Conservation (phyloP, 2,113 vertebrate species). For the Rutilus rutilus region DNA sequence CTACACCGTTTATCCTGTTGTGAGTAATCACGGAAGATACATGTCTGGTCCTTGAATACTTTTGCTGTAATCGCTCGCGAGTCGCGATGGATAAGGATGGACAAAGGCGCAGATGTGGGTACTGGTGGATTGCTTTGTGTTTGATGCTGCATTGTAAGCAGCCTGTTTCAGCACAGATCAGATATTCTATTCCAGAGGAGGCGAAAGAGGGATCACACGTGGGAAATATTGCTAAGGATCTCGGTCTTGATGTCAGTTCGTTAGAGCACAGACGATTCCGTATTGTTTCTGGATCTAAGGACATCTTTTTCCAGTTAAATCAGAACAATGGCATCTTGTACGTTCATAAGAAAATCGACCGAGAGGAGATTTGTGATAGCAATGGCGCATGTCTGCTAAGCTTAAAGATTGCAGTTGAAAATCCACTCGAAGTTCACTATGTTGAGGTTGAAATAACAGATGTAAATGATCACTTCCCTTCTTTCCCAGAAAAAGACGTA, state of each 20-base stretch:
- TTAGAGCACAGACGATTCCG: conserved; percentile 73
- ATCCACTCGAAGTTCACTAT: conserved; percentile 62
- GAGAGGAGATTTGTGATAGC: conserved; percentile 63
- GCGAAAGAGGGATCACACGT: conserved; percentile 72
- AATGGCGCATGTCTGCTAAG: conserved; percentile 59
- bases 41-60: neutral
- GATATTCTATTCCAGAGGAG: conserved; percentile 69
- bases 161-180: conserved; percentile 61
- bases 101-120: conserved; percentile 48
- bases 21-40: conserved; percentile 7
- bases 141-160: conserved; percentile 50
- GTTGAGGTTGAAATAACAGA: conserved; percentile 59
- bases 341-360: conserved; percentile 60
- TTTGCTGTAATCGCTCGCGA: conserved; percentile 1
- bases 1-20: neutral
- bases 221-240: conserved; percentile 79
- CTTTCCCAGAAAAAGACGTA: conserved; percentile 49
- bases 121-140: conserved; percentile 38
- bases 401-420: conserved; percentile 58
- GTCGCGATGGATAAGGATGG: conserved; percentile 39
- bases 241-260: conserved; percentile 73
- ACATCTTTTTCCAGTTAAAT: conserved; percentile 67
- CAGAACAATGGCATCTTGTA: conserved; percentile 68
- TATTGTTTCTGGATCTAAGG: conserved; percentile 70
- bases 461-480: conserved; percentile 61